phyloP scores from a whole-genome alignment of 2,797 vertebrate species.

The Tadarida brasiliensis region DNA sequence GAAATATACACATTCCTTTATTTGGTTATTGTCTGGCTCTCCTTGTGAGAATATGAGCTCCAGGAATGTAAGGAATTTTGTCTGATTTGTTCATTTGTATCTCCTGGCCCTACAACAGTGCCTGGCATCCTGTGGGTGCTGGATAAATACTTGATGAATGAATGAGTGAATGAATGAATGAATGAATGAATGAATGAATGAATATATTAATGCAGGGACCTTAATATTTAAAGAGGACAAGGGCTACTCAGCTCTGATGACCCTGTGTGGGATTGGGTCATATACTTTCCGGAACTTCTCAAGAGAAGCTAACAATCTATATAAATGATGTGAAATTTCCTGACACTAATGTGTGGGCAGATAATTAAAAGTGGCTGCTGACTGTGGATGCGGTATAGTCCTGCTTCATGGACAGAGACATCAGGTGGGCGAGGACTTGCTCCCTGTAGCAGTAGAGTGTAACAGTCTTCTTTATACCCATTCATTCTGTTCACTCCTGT shows the following conservation, averaged over 20 bases:
- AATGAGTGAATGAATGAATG: neutral
- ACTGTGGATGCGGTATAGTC: accelerated
- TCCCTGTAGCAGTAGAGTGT: neutral
- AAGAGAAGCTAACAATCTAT: neutral
- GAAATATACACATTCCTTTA: neutral
- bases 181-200: neutral
- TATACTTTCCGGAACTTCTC: neutral
- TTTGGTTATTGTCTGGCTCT: neutral
- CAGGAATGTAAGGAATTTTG: neutral
- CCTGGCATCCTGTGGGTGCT: neutral
- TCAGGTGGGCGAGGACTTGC: neutral
- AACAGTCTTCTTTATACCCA: neutral
- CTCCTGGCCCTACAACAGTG: neutral
- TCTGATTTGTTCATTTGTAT: neutral
- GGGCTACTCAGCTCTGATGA: neutral
- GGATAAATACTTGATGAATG: neutral
- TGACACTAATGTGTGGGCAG: neutral
- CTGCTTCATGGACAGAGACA: neutral
- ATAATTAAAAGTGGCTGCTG: neutral
- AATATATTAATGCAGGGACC: too few relatives aligned
- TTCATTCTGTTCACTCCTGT: neutral
- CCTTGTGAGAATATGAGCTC: neutral
- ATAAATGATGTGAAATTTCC: neutral
- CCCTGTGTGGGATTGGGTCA: neutral
- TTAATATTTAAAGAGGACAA: neutral